Percentiles rank a stretch among this genome's conserved stretches.
phyloP scores from a whole-genome alignment of 1,140 invertebrate genomes.

The Drosophila rhopaloa region DNA sequence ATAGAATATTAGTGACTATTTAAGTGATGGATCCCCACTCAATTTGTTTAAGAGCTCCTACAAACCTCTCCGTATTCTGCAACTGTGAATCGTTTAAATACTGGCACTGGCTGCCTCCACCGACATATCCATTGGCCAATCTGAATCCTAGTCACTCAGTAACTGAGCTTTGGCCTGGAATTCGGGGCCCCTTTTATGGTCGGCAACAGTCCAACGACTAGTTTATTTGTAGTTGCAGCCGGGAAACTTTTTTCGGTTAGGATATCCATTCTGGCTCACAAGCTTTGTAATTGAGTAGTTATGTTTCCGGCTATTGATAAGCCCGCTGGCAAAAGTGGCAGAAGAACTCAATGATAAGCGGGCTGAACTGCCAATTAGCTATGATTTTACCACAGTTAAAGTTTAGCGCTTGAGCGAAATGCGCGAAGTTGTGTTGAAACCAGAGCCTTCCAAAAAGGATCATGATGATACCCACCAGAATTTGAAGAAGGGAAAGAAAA shows the following conservation, averaged over 20 bases:
- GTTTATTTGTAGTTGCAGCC: slow-evolving; percentile 25
- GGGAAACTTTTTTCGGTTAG: slow-evolving; percentile 3
- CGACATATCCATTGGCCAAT: slow-evolving; percentile 49
- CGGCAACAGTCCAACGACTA: not conserved
- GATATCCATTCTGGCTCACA: slow-evolving; percentile 57
- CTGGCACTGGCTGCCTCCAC: not conserved
- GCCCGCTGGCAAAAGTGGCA: slow-evolving; percentile 33
- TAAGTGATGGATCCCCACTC: no score
- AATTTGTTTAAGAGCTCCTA: no score
- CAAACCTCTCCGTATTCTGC: slow-evolving; percentile 64
- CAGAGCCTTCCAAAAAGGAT: slow-evolving; percentile 8
- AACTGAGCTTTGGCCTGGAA: slow-evolving; percentile 6
- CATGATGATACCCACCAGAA: slow-evolving; percentile 34
- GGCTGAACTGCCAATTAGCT: slow-evolving; percentile 46
- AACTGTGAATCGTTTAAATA: slow-evolving; percentile 67
- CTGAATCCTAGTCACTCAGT: slow-evolving; percentile 26
- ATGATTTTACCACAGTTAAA: slow-evolving; percentile 14
- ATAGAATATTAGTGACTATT: no score
- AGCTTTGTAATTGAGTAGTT: slow-evolving; percentile 68
- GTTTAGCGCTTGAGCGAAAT: slow-evolving; percentile 36
- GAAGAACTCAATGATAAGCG: slow-evolving; percentile 54
- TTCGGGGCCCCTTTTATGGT: slow-evolving; percentile 25
- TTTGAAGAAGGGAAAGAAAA: not conserved
- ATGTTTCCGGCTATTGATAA: slow-evolving; percentile 60
- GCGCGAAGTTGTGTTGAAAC: slow-evolving; percentile 33